These are phyloP conservation scores for Lerema accius DNA, from an alignment of 1,140 invertebrate genomes.

Conservation along the genomic window DNA sequence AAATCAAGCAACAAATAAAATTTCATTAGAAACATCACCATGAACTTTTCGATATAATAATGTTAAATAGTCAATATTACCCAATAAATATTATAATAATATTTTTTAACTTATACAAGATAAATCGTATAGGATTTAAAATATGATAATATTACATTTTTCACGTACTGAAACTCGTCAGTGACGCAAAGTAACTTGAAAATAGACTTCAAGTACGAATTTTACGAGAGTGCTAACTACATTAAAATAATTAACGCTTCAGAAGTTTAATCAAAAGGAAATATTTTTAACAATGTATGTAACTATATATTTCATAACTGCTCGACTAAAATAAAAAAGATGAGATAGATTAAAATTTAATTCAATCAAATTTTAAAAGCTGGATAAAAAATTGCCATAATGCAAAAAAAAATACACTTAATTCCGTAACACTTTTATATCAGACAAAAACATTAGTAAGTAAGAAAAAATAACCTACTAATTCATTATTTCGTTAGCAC, in stretches of 20 bases:
- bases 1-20: conserved; percentile 9
- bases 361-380: too few relatives aligned
- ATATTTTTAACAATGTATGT: too few relatives aligned
- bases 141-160: neutral
- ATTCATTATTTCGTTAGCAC: neutral
- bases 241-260: neutral
- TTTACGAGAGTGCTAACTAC: neutral
- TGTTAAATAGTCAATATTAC: neutral
- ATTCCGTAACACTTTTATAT: too few relatives aligned
- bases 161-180: neutral
- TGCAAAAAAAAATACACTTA: too few relatives aligned
- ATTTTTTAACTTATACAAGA: neutral
- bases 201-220: neutral
- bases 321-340: too few relatives aligned
- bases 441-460: too few relatives aligned
- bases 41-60: neutral
- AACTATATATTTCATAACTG: too few relatives aligned
- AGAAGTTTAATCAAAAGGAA: too few relatives aligned
- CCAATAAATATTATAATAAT: neutral
- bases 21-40: neutral
- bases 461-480: neutral
- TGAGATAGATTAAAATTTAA: too few relatives aligned
- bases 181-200: neutral
- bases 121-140: neutral
- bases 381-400: too few relatives aligned